A percentile compares a stretch with the other conserved stretches of the same genome.
phyloP scores from a whole-genome alignment of 1,140 invertebrate species.

The Nebria ingens region DNA sequence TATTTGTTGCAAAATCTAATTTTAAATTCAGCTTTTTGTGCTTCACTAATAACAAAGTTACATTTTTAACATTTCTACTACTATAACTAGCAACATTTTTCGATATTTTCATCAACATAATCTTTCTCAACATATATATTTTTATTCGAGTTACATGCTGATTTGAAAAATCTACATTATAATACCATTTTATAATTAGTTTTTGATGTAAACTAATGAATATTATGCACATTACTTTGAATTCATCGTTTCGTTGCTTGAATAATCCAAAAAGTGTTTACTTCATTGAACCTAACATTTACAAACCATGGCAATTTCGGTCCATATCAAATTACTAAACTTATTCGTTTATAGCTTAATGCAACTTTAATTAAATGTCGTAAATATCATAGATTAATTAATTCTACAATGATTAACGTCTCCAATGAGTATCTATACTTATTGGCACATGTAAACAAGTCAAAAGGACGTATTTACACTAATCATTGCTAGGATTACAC shows the following conservation, averaged over 20 bases:
- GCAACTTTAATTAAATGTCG: not conserved
- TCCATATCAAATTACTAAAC: not conserved
- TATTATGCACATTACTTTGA: conserved; percentile 5
- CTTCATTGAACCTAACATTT: not conserved
- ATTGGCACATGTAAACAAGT: too few relatives aligned
- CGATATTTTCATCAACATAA: not conserved
- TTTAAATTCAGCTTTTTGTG: not conserved
- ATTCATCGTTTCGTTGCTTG: not conserved
- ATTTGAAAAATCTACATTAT: conserved; percentile 1
- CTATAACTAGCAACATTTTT: conserved; percentile 3
- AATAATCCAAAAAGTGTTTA: not conserved
- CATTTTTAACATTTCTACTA: not conserved
- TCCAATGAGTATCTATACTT: not conserved
- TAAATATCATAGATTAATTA: not conserved
- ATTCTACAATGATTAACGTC: not conserved
- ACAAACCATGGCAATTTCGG: not conserved
- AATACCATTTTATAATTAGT: not conserved
- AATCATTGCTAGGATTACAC: too few relatives aligned
- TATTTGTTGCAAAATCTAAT: not conserved
- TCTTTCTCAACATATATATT: not conserved
- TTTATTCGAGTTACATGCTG: not conserved
- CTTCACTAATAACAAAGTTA: conserved; percentile 4
- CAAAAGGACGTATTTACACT: too few relatives aligned
- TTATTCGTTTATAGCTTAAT: not conserved
- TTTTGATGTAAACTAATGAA: not conserved